Base-by-base conservation (phyloP, 92 coral and sea anemone species). In the Phenganax subtilis region DNA sequence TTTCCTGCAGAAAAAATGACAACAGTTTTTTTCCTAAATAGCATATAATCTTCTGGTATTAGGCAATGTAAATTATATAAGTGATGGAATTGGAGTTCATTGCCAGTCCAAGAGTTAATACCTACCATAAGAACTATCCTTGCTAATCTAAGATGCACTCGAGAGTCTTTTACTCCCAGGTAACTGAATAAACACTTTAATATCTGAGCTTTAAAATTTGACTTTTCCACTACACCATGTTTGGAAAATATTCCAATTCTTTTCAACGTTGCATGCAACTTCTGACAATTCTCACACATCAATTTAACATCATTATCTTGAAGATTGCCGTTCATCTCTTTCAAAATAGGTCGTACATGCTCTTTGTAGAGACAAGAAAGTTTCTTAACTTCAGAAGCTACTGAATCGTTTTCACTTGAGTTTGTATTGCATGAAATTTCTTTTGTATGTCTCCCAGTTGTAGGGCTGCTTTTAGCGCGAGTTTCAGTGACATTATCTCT, bases 171-270 rank as follows among this genome's bases (percentile, higher is more conserved):
- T 71, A 90, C 86, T 78, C 88, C 97, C 88, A 94, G 87, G 70
- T 92, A 94, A 66, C 91, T 94, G 77, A 94, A 94, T 59, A 92
- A 84, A 54, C 97, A 92, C 85, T 92, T 87, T 81, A 94, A 85
- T 70, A 94, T 90, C 73, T 94, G 97, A 56, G 90, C 97, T 83
- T 97, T 88, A 44, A 93, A 83, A 30, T 93, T 85, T 4, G 98
- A 93, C 12, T 91, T 87, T 3, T 87, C 84, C 16, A 91, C 93
- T 6, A 92, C 98, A 76, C 91, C 86, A 15, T 92, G 89, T 57
- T 86, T 89, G 10, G 97, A 96, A 72, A 94, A 87, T 85, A 94
- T 84, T 1, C 91, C 92, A 59, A 85, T 87, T 71, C 71, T 86
- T 67, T 92, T 91, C 53, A 94, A 81, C 0, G 81, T 84, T 77